Evolutionary conservation across 2,797 vertebrate species (phyloP).

Genomic region (Pelodytes ibericus): DNA sequence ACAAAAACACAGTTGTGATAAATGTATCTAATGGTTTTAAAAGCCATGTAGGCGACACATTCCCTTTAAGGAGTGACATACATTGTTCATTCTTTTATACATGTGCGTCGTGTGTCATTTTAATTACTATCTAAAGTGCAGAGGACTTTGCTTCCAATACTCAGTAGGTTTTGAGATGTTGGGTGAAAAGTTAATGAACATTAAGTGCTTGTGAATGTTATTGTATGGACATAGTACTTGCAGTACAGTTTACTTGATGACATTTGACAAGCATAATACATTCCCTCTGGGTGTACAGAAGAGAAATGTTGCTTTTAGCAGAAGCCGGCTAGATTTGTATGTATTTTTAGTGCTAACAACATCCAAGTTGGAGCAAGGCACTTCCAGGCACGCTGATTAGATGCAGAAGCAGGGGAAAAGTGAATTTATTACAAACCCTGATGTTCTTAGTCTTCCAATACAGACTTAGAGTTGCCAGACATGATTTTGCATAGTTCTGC

Average conservation of each 20-base stretch:
- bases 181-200: not conserved
- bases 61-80: too few relatives aligned
- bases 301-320: not conserved
- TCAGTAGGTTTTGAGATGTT: not conserved
- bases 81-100: too few relatives aligned
- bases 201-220: conserved; percentile 17
- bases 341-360: conserved; percentile 38
- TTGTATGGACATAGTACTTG: conserved; percentile 1
- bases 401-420: conserved; percentile 12
- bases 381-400: conserved; percentile 10
- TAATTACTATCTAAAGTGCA: not conserved
- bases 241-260: conserved; percentile 3
- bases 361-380: conserved; percentile 1
- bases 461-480: conserved; percentile 21
- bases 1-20: too few relatives aligned
- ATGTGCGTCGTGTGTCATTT: not conserved
- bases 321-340: conserved; percentile 6
- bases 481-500: conserved; percentile 47
- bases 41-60: too few relatives aligned
- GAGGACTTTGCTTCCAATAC: not conserved
- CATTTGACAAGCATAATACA: conserved; percentile 34
- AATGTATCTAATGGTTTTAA: too few relatives aligned
- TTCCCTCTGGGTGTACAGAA: conserved; percentile 25
- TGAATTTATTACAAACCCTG: conserved; percentile 22
- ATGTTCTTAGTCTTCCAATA: conserved; percentile 9